Conservation (phyloP, 2,797 vertebrate genomes). For the Takifugu ocellatus region DNA sequence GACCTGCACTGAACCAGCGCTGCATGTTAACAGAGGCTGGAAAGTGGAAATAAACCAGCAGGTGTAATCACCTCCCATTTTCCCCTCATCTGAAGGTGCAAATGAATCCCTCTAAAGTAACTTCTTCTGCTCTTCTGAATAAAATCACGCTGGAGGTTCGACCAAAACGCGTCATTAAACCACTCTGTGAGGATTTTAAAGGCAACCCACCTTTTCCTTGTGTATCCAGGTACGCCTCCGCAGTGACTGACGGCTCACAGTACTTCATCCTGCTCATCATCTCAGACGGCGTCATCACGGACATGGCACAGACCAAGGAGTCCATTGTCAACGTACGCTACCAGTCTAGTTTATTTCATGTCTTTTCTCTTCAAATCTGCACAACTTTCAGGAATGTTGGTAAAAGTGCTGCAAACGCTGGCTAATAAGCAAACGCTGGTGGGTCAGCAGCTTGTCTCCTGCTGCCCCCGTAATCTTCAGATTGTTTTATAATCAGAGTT, state of each 20-base stretch:
- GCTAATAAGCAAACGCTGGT: slow-evolving; percentile 14
- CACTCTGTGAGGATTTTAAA: not conserved
- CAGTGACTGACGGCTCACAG: slow-evolving; percentile 93
- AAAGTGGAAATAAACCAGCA: too few species aligned
- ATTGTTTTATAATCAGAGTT: slow-evolving; percentile 36
- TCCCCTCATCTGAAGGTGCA: too few species aligned
- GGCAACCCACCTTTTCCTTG: slow-evolving; percentile 7
- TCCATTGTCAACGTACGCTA: slow-evolving; percentile 89
- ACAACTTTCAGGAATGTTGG: too few species aligned
- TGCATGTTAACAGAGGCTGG: too few species aligned
- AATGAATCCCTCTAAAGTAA: too few species aligned
- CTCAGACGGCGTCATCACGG: slow-evolving; percentile 97
- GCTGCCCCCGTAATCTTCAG: not conserved
- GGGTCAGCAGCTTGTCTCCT: too few species aligned
- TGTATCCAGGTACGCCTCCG: slow-evolving; percentile 86
- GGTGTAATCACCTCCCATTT: too few species aligned
- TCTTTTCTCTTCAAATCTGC: not conserved
- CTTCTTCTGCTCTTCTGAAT: too few species aligned
- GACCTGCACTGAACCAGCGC: too few species aligned
- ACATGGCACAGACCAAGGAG: slow-evolving; percentile 98
- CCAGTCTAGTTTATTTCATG: slow-evolving; percentile 22
- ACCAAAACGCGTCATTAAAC: too few species aligned
- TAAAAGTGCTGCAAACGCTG: too few species aligned
- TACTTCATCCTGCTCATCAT: slow-evolving; percentile 98
- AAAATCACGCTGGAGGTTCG: too few species aligned